Percentiles rank a stretch among this genome's conserved stretches.
Evolutionary conservation across 2,888 invertebrate species (phyloP).

Genomic region (Nebria salina): DNA sequence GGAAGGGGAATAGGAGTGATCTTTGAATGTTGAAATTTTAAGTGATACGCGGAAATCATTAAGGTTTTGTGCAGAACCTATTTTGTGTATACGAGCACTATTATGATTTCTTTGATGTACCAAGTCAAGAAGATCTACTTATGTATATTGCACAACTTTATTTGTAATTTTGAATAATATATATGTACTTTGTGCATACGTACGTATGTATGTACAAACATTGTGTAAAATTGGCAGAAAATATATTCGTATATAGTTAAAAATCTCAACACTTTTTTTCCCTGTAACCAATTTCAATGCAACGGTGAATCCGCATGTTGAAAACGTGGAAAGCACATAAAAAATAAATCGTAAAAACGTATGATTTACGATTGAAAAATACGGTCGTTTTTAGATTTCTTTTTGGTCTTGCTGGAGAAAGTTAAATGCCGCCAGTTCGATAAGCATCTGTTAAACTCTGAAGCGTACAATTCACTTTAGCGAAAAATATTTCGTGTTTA

Average conservation of each 20-base stretch:
- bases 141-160: no score
- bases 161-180: no score
- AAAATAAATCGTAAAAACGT: constrained; percentile 37
- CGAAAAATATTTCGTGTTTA: not conserved
- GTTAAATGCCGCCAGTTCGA: constrained; percentile 37
- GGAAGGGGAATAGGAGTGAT: constrained; percentile 11
- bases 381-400: constrained; percentile 28
- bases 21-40: constrained; percentile 25
- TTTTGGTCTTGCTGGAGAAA: constrained; percentile 16
- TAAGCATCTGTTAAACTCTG: constrained; percentile 36
- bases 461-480: not conserved
- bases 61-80: constrained; percentile 9
- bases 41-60: constrained; percentile 30
- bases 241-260: not conserved
- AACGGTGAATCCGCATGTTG: not conserved
- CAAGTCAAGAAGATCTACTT: not conserved
- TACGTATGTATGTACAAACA: no score
- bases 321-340: constrained; percentile 27
- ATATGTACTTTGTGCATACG: no score
- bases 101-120: not conserved
- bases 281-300: not conserved
- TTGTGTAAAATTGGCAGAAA: not conserved
- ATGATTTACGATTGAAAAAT: constrained; percentile 46
- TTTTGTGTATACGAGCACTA: not conserved
- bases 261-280: not conserved